Percentiles rank a stretch among this genome's conserved stretches.
Conservation (phyloP, 2,888 invertebrate species). For the Priocnemis perturbator region DNA sequence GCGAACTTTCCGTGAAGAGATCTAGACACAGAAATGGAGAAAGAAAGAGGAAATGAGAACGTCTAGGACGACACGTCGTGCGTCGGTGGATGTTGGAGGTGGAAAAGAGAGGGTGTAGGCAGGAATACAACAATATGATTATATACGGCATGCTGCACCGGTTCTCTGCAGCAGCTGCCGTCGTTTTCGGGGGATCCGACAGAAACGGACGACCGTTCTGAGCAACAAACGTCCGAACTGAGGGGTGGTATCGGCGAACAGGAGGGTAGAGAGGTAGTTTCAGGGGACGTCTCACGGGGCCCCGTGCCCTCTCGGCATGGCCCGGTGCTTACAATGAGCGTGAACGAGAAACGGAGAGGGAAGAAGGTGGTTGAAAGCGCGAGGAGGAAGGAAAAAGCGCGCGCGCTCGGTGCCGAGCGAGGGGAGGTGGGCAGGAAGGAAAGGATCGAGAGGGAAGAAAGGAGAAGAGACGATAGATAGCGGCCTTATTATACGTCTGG, state of each 20-base stretch:
- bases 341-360: slow-evolving; percentile 25
- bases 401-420: slow-evolving; percentile 25
- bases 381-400: slow-evolving; percentile 36
- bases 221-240: slow-evolving; percentile 14
- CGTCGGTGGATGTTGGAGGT: slow-evolving; percentile 17
- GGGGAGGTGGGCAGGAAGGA: slow-evolving; percentile 7
- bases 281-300: slow-evolving; percentile 9
- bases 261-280: not conserved
- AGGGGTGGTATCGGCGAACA: not conserved
- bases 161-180: slow-evolving; percentile 68
- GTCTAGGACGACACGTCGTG: slow-evolving; percentile 1
- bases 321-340: not conserved
- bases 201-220: slow-evolving; percentile 42
- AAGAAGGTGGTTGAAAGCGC: not conserved
- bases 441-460: slow-evolving; percentile 13
- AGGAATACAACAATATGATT: slow-evolving; percentile 69
- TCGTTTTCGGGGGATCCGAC: slow-evolving; percentile 62
- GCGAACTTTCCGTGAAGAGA: no score
- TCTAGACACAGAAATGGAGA: no score
- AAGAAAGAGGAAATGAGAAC: no score
- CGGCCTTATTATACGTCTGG: not conserved
- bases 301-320: not conserved
- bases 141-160: slow-evolving; percentile 68
- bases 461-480: not conserved
- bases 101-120: slow-evolving; percentile 51